Evolutionary conservation across 2,797 vertebrate genomes (phyloP).

Genomic region (Sebastes alutus): DNA sequence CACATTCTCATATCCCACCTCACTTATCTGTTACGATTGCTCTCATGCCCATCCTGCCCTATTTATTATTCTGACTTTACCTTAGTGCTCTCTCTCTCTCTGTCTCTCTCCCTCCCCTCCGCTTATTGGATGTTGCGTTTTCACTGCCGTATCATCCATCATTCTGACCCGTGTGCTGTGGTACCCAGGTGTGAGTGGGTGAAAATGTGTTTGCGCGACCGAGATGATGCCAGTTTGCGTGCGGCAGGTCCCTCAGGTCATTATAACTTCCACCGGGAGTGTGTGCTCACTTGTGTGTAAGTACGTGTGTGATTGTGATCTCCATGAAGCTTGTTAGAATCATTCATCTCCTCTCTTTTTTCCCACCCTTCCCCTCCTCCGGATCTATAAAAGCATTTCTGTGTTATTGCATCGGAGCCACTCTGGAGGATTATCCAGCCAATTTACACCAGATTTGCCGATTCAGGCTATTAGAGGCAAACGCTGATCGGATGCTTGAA

Average conservation of each 20-base stretch:
- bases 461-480: conserved; percentile 36
- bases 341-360: conserved; percentile 3
- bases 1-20: background rate
- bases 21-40: conserved; percentile 1
- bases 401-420: conserved; percentile 37
- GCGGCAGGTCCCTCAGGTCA: conserved; percentile 21
- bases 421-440: conserved; percentile 23
- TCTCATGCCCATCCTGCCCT: background rate
- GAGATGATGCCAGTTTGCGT: conserved; percentile 13
- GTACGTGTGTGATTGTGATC: background rate
- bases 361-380: background rate
- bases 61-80: conserved; percentile 41
- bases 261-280: conserved; percentile 35
- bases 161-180: conserved; percentile 43
- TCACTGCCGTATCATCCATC: conserved; percentile 64
- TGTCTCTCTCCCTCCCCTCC: background rate
- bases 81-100: background rate
- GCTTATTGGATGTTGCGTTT: conserved; percentile 55
- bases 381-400: conserved; percentile 16
- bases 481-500: conserved; percentile 11
- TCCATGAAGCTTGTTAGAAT: conserved; percentile 32
- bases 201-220: background rate
- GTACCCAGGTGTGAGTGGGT: conserved; percentile 25
- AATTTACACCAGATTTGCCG: conserved; percentile 38
- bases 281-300: background rate